A percentile compares a stretch with the other conserved stretches of the same genome.
Evolutionary conservation across 2,888 invertebrate genomes (phyloP).

Genomic region (Phaonia tiefii): DNA sequence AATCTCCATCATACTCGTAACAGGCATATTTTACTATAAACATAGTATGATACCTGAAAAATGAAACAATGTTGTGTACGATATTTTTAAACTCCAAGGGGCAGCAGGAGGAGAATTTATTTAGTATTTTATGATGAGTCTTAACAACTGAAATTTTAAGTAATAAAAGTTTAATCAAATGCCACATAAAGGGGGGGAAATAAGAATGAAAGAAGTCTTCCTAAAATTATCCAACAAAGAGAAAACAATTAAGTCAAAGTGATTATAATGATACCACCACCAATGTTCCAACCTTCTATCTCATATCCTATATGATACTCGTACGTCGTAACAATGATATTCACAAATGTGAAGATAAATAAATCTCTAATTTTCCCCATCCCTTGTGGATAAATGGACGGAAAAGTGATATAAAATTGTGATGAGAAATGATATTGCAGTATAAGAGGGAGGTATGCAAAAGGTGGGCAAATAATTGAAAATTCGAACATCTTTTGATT

Average conservation of each 20-base stretch:
- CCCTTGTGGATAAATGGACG: neutral
- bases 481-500: too few species aligned
- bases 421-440: neutral
- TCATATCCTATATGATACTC: too few species aligned
- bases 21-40: neutral
- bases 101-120: neutral
- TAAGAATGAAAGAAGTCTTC: neutral
- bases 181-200: neutral
- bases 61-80: too few species aligned
- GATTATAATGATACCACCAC: slow-evolving; percentile 41
- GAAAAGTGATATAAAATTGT: slow-evolving; percentile 9
- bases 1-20: neutral
- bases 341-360: slow-evolving; percentile 35
- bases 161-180: slow-evolving; percentile 26
- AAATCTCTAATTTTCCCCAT: too few species aligned
- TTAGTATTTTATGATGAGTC: neutral
- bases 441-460: neutral
- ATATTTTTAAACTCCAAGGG: neutral
- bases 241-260: slow-evolving; percentile 40
- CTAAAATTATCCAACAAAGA: neutral
- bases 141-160: slow-evolving; percentile 23
- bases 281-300: too few species aligned
- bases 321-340: slow-evolving; percentile 19
- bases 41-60: too few species aligned
- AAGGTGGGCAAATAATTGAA: too few species aligned